Evolutionary conservation across 2,888 invertebrate species (phyloP).

Genomic region (Cabera pusaria): DNA sequence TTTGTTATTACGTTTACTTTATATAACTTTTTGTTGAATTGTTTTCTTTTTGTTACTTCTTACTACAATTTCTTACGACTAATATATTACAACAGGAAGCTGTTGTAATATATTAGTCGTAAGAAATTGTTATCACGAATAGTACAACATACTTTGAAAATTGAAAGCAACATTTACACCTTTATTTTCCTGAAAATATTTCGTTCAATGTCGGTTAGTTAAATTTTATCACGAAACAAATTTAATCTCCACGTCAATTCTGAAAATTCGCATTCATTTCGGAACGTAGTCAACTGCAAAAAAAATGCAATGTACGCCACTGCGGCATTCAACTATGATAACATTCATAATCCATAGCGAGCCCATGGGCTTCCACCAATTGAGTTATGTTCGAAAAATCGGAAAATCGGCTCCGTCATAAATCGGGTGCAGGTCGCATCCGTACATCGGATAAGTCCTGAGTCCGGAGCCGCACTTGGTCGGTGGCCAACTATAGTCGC

Average conservation of each 20-base stretch:
- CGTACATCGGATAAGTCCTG: conserved; percentile 38
- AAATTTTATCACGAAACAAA: conserved; percentile 3
- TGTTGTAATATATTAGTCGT: no score
- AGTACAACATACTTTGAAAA: no score
- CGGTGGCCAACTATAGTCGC: conserved; percentile 69
- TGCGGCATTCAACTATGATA: conserved; percentile 50
- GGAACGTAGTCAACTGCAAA: conserved; percentile 25
- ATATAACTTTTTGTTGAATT: no score
- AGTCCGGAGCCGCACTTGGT: conserved; percentile 54
- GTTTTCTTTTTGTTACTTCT: no score
- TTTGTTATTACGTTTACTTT: no score
- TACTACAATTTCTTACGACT: no score
- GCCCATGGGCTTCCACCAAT: conserved; percentile 55
- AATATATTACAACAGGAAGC: no score
- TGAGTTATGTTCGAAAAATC: conserved; percentile 58
- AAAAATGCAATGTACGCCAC: conserved; percentile 40
- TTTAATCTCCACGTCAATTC: conserved; percentile 6
- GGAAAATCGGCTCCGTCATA: conserved; percentile 55
- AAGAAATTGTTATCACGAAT: no score
- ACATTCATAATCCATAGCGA: conserved; percentile 60
- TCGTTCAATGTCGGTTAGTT: no score
- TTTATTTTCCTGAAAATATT: no score
- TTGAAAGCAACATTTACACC: no score
- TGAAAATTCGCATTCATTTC: conserved; percentile 19
- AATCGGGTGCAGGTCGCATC: conserved; percentile 40